Percentiles rank a stretch among this genome's conserved stretches.
phyloP scores from a whole-genome alignment of 1,140 invertebrate species.

The Penaeus indicus region DNA sequence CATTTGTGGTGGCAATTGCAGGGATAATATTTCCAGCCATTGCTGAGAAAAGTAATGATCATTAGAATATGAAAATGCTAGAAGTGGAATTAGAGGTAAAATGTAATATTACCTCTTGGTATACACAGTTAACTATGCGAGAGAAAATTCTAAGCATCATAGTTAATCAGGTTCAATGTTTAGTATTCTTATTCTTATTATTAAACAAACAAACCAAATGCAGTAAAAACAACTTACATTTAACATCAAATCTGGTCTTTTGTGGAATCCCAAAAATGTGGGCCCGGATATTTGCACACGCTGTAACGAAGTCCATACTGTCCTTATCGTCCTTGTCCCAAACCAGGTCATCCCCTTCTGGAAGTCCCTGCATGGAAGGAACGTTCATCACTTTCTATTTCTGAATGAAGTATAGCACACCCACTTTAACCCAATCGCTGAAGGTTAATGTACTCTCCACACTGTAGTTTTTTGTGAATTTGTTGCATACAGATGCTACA shows the following conservation, averaged over 20 bases:
- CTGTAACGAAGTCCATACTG: conserved; percentile 96
- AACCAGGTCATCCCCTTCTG: conserved; percentile 81
- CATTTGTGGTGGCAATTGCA: conserved; percentile 98
- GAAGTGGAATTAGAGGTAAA: background rate
- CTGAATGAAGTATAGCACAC: background rate
- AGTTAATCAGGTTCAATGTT: too few species aligned
- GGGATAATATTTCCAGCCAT: conserved; percentile 99
- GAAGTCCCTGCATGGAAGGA: conserved; percentile 40
- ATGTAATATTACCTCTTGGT: too few species aligned
- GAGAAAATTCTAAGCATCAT: too few species aligned
- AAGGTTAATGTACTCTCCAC: too few species aligned
- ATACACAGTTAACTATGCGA: too few species aligned
- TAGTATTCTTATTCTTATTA: too few species aligned
- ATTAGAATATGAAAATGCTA: conserved; percentile 32
- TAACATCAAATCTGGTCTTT: conserved; percentile 94
- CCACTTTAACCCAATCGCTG: background rate
- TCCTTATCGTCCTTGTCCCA: conserved; percentile 98
- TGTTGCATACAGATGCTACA: too few species aligned
- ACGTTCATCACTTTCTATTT: background rate
- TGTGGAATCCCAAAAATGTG: conserved; percentile 91
- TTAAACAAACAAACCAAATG: conserved; percentile 17
- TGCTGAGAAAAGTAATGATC: conserved; percentile 75
- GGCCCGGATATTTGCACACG: conserved; percentile 93
- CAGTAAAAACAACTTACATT: conserved; percentile 79
- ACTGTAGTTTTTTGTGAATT: too few species aligned